phyloP scores from a whole-genome alignment of 2,888 invertebrate species.

The Norana najaformis region DNA sequence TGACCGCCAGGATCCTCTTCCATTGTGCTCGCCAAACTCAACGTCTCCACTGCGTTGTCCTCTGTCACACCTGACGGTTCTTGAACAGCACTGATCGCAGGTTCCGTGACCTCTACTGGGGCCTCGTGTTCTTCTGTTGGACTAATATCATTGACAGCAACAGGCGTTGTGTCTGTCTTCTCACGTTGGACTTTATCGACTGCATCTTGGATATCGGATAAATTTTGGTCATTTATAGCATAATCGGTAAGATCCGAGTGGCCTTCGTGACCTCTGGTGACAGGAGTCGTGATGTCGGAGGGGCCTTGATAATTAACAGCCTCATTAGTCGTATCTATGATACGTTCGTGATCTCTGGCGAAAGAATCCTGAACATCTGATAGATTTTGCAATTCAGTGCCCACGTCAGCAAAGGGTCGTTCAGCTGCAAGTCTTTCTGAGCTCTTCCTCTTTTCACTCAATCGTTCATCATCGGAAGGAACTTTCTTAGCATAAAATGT shows the following conservation, averaged over 20 bases:
- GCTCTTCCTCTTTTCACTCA: neutral
- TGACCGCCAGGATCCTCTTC: neutral
- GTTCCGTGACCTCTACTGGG: neutral
- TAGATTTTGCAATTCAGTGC: too few relatives aligned
- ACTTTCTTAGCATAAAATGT: neutral
- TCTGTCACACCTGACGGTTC: neutral
- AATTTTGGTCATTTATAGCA: neutral
- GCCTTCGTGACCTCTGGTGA: neutral
- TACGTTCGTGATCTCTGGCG: neutral
- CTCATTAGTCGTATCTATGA: too few relatives aligned
- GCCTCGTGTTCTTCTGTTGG: neutral
- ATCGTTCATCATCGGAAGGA: neutral
- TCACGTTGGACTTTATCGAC: neutral
- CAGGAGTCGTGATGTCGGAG: neutral
- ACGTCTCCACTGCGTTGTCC: neutral
- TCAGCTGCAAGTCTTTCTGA: neutral
- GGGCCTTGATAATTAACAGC: too few relatives aligned
- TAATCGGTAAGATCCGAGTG: neutral
- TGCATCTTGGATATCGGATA: neutral
- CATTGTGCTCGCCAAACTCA: neutral
- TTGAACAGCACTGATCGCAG: neutral
- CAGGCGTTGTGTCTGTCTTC: neutral
- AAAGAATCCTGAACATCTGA: too few relatives aligned
- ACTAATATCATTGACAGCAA: neutral
- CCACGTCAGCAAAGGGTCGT: neutral